phyloP scores from a whole-genome alignment of 2,797 vertebrate species.

The Cetoscarus ocellatus region DNA sequence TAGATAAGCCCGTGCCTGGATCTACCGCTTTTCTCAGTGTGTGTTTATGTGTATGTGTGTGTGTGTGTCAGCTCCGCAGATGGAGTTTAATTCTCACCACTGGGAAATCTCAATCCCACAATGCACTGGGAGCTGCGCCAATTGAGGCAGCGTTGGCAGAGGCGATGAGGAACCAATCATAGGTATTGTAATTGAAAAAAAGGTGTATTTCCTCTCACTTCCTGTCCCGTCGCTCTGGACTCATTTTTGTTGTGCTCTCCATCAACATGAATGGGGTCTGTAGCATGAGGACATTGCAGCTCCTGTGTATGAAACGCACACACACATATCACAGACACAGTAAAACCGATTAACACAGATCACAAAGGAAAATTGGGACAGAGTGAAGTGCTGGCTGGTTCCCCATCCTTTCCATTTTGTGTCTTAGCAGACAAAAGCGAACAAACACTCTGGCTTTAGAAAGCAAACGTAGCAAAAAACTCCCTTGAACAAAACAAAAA shows the following conservation, averaged over 20 bases:
- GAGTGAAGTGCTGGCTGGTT: conserved; percentile 26
- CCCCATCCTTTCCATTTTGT: conserved; percentile 23
- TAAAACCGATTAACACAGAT: conserved; percentile 63
- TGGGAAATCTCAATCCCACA: conserved; percentile 82
- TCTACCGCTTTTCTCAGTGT: conserved; percentile 57
- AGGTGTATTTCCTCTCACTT: conserved; percentile 26
- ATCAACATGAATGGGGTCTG: conserved; percentile 53
- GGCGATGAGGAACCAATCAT: conserved; percentile 68
- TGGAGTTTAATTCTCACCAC: conserved; percentile 74
- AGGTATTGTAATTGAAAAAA: conserved; percentile 44
- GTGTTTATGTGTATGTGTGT: conserved; percentile 33
- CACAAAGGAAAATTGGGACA: conserved; percentile 56
- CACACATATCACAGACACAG: conserved; percentile 47
- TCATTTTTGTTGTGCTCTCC: conserved; percentile 60
- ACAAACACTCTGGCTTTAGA: conserved; percentile 27
- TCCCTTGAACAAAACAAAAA: conserved; percentile 18
- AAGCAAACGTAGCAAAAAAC: conserved; percentile 17
- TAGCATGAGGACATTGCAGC: conserved; percentile 40
- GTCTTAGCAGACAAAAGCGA: conserved; percentile 47
- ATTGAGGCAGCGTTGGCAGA: conserved; percentile 60
- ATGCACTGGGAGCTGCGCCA: conserved; percentile 78
- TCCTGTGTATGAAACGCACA: conserved; percentile 38
- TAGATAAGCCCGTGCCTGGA: conserved; percentile 70
- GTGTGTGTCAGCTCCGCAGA: conserved; percentile 71
- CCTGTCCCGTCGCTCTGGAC: conserved; percentile 15